phyloP scores from a whole-genome alignment of 2,888 invertebrate genomes.

The Sinodicranocentrus sp. region DNA sequence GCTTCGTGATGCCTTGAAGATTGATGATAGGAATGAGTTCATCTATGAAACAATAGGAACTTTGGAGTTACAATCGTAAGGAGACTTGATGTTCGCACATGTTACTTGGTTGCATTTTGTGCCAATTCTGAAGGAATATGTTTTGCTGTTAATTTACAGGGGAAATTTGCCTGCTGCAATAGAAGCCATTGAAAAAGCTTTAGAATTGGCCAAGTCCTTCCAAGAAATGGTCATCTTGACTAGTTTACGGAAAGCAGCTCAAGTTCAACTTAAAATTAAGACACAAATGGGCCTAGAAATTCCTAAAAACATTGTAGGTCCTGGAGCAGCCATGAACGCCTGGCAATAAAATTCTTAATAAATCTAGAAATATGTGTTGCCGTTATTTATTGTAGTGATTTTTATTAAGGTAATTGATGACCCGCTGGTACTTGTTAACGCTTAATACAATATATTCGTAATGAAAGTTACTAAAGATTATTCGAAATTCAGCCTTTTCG shows the following conservation, averaged over 20 bases:
- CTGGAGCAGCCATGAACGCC: slow-evolving; percentile 35
- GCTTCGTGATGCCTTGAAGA: slow-evolving; percentile 89
- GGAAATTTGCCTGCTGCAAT: slow-evolving; percentile 91
- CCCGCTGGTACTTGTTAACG: slow-evolving; percentile 10
- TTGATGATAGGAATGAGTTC: slow-evolving; percentile 95
- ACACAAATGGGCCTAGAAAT: slow-evolving; percentile 83
- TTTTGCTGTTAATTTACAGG: slow-evolving; percentile 79
- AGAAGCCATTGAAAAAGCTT: slow-evolving; percentile 92
- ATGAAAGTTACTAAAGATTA: background rate
- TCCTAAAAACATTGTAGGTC: slow-evolving; percentile 56
- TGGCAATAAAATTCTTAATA: slow-evolving; percentile 27
- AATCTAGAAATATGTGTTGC: background rate
- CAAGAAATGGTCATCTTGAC: slow-evolving; percentile 94
- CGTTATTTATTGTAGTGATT: slow-evolving; percentile 28
- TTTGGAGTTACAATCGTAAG: slow-evolving; percentile 93
- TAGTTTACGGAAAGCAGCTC: slow-evolving; percentile 92
- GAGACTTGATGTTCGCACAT: too few relatives aligned
- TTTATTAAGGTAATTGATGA: slow-evolving; percentile 28
- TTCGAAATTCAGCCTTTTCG: background rate
- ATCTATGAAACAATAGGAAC: slow-evolving; percentile 97
- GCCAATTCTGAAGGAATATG: background rate
- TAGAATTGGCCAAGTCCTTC: slow-evolving; percentile 90
- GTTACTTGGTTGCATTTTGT: too few relatives aligned
- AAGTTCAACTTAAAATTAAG: slow-evolving; percentile 91
- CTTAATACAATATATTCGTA: background rate